Conservation (phyloP, 2,113 vertebrate genomes). For the Dromiciops gliroides region DNA sequence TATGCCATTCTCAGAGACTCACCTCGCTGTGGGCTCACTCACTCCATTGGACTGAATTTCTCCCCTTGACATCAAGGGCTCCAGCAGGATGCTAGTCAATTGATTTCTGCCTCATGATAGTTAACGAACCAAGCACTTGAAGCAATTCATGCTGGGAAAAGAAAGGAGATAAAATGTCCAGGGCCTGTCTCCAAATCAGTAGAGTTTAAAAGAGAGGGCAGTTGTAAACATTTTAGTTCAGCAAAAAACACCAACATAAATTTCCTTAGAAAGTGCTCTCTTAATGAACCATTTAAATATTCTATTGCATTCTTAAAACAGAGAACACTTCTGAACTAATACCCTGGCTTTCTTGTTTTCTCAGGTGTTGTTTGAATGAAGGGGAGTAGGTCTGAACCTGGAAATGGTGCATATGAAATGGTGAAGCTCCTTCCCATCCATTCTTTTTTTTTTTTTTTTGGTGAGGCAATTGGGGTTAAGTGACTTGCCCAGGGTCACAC, state of each 20-base stretch:
- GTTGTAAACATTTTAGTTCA: constrained; percentile 62
- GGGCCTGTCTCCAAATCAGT: constrained; percentile 43
- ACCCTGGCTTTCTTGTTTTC: neutral
- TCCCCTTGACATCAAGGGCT: neutral
- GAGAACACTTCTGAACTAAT: constrained; percentile 18
- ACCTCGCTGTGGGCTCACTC: neutral
- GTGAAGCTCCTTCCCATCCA: neutral
- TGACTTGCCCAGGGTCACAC: no score
- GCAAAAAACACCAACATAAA: constrained; percentile 30
- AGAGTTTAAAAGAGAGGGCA: constrained; percentile 48
- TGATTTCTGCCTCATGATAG: constrained; percentile 43
- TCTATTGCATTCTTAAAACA: constrained; percentile 22
- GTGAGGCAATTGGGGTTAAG: no score
- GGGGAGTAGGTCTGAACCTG: neutral
- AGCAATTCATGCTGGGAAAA: constrained; percentile 51
- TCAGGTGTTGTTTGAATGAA: neutral
- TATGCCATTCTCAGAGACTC: neutral
- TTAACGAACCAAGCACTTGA: constrained; percentile 48
- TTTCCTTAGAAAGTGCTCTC: constrained; percentile 39
- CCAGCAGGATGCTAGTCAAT: neutral
- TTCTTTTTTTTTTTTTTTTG: no score
- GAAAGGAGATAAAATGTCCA: constrained; percentile 44
- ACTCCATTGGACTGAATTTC: neutral
- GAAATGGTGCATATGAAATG: neutral
- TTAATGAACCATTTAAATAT: constrained; percentile 28